Conservation (phyloP, 2,797 vertebrate genomes). For the Epinephelus coioides region DNA sequence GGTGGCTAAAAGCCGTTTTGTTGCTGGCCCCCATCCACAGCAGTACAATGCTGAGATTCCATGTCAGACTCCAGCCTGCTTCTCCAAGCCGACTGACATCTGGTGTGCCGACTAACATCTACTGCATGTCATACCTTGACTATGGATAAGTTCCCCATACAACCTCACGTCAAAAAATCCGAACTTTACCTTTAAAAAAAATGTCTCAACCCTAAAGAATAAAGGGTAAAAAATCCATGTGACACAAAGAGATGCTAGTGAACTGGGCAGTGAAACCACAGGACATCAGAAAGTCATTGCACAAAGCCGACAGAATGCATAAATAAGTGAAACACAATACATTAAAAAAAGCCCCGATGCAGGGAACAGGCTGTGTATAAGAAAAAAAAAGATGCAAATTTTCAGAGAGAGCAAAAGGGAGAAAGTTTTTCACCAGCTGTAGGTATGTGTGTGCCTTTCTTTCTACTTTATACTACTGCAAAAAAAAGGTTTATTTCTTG, state of each 20-base stretch:
- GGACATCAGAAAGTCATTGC: constrained; percentile 19
- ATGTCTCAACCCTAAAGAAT: constrained; percentile 5
- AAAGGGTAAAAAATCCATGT: background rate
- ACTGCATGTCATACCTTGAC: too few relatives aligned
- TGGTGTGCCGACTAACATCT: too few relatives aligned
- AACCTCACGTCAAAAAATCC: too few relatives aligned
- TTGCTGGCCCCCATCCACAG: too few relatives aligned
- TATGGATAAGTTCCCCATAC: too few relatives aligned
- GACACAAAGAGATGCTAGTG: constrained; percentile 6
- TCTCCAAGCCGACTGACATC: too few relatives aligned
- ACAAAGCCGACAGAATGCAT: constrained; percentile 34
- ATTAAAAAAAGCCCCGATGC: background rate
- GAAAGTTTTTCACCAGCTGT: constrained; percentile 20
- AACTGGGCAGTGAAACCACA: constrained; percentile 22
- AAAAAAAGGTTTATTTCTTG: constrained; percentile 27
- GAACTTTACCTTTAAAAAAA: background rate
- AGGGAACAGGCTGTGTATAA: background rate
- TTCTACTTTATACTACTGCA: constrained; percentile 40
- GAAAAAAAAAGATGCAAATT: constrained; percentile 32
- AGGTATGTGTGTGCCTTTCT: constrained; percentile 38
- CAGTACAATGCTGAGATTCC: too few relatives aligned
- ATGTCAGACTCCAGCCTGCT: too few relatives aligned
- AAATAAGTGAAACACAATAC: constrained; percentile 25
- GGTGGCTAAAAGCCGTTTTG: too few relatives aligned
- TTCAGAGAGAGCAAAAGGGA: constrained; percentile 17